Evolutionary conservation across 1,140 invertebrate species (phyloP), one percentile per base, ranked within the genome.

Genomic region (Melitaea cinxia): DNA sequence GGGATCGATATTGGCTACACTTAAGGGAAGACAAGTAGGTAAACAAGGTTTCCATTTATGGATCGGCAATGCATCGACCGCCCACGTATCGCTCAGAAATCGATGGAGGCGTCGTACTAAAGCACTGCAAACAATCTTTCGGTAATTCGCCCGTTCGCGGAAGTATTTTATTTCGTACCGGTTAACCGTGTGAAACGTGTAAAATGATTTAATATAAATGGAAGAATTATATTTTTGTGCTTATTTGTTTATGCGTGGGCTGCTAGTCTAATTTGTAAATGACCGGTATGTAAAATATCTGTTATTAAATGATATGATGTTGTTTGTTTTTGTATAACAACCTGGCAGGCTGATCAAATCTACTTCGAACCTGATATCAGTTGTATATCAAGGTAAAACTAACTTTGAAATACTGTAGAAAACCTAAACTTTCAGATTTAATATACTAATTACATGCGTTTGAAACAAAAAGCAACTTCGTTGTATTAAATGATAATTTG

Each of bases 31-130:
- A 80, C 74, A 80, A 79, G 83, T 85, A 82, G 65, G 77, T 81
- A 83, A 82, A 83, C 81, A 70, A 81, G 72, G 75, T 85, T 78
- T 80, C 82, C 80, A 72, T 82, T 78, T 88, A 84, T 74, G 80
- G 83, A 64, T 71, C 67, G 82, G 69, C 75, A 83, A 85, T 84
- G 82, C 83, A 87, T 81, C 83, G 83, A 68, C 82, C 83, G 81
- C 83, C 83, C 76, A 84, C 84, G 83, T 77, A 75, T 73, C 71
- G 72, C 75, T 77, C 80, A 72, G 65, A 73, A 75, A 83, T 79
- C 68, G 72, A 77, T 52, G 78, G 70, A 83, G 79, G 78, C 80
- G 78, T 82, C 72, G 73, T 50, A 81, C 75, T 78, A 79, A 78
- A 82, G 80, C 75, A 80, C 70, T 78, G 78, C 79, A 78, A 83